A percentile compares a stretch with the other conserved stretches of the same genome.
These are phyloP conservation scores for Drosophila yooni DNA, from an alignment of 2,888 invertebrate genomes.

Conservation along the genomic window DNA sequence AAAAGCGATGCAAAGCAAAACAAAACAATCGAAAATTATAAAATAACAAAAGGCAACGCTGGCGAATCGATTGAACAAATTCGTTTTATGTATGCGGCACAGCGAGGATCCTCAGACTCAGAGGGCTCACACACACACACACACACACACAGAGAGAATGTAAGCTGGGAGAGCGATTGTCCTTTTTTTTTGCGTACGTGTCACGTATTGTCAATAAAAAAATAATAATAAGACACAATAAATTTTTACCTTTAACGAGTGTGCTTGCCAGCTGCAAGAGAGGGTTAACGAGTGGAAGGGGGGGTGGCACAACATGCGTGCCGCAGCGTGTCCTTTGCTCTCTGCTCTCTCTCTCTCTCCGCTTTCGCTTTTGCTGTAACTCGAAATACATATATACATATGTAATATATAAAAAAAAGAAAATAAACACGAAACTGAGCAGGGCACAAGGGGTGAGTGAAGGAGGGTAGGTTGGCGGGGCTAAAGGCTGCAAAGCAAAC, in stretches of 20 bases:
- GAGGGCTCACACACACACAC: conserved; percentile 2
- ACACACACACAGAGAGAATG: conserved; percentile 12
- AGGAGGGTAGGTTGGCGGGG: background rate
- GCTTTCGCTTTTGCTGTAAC: conserved; percentile 66
- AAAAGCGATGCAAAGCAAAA: conserved; percentile 55
- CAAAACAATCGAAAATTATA: conserved; percentile 80
- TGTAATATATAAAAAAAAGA: conserved; percentile 41
- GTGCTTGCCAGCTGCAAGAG: conserved; percentile 19
- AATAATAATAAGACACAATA: conserved; percentile 83
- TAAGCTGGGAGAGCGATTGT: conserved; percentile 43
- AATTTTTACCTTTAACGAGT: conserved; percentile 81
- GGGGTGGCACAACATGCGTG: conserved; percentile 52
- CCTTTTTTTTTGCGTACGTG: conserved; percentile 74
- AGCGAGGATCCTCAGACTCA: conserved; percentile 54
- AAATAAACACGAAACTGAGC: conserved; percentile 70
- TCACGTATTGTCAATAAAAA: conserved; percentile 84
- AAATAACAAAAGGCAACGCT: conserved; percentile 73
- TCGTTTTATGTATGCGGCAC: conserved; percentile 67
- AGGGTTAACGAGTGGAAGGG: conserved; percentile 1
- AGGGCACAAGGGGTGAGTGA: background rate
- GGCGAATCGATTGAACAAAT: conserved; percentile 70
- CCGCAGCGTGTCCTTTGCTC: conserved; percentile 31
- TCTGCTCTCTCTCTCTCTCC: conserved; percentile 35
- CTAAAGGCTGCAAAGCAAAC: conserved; percentile 69
- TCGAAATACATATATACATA: conserved; percentile 45